Base-by-base conservation (phyloP, 2,888 invertebrate species). In the Anthophora plumipes region DNA sequence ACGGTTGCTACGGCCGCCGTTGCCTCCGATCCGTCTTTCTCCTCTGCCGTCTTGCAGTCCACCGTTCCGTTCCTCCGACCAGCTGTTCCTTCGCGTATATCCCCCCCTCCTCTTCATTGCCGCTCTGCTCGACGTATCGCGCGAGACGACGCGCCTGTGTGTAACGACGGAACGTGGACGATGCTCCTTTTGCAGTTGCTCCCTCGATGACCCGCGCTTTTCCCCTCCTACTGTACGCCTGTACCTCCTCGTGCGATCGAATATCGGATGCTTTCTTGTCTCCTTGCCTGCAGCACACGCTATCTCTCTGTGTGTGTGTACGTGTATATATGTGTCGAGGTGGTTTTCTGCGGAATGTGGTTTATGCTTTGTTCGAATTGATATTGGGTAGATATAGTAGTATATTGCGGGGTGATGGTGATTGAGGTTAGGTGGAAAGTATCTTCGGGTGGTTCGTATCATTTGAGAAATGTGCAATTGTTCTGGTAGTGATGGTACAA, bases 1-100 rank as follows among this genome's bases (percentile, higher is more conserved):
- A 88, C 88, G 82, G 88, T 87, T 85, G 80, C 76, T 80, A 81
- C 77, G 76, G 61, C 86, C 72, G 71, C 80, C n/a, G 43, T 54
- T 31, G 77, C 80, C 83, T 82, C 71, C 63, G 85, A 76, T 85
- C 64, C 61, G 60, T 74, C 75, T 78, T 64, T 76, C 46, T 78
- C 64, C 25, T 46, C 57, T 55, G 63, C 61, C 43, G n/a, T 43
- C 50, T 43, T 55, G 41, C 59, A 46, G 39, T 14, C 8, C 50
- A 52, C 41, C 39, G 74, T 43, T 64, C 59, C 57, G 46, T 69
- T 63, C 69, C 20, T 54, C 43, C 67, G 41, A 3, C 8, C 48
- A 20, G 64, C 20, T 59, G 14, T 37, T 25, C 17, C 20, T 31
- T 17, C 31, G 11, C 52, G 31, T 57, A n/a, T 43, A n/a, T n/a